phyloP scores from a whole-genome alignment of 2,888 invertebrate genomes.

The Eueremaeus valkanovi region DNA sequence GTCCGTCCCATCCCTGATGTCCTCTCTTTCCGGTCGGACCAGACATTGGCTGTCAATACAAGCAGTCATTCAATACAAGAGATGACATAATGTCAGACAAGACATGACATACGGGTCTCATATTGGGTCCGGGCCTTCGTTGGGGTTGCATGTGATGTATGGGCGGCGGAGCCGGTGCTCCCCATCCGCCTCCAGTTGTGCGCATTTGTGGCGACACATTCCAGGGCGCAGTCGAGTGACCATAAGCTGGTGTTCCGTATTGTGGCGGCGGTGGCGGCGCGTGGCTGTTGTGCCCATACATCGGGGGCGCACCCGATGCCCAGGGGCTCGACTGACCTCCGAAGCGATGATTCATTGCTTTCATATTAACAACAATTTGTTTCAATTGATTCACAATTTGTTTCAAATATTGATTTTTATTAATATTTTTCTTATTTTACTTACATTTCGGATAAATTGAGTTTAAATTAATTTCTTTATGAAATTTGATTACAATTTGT shows the following conservation, averaged over 20 bases:
- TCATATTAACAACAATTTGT: neutral
- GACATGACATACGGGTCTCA: neutral
- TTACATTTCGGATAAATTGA: neutral
- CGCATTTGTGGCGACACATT: slow-evolving; percentile 21
- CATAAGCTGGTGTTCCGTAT: slow-evolving; percentile 22
- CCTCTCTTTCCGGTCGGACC: slow-evolving; percentile 30
- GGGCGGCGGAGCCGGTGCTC: neutral
- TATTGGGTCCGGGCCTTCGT: neutral
- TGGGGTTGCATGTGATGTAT: neutral
- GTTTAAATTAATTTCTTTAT: neutral
- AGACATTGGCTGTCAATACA: slow-evolving; percentile 15
- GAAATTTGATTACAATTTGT: neutral
- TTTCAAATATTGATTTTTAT: too few relatives aligned
- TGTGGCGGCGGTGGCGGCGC: slow-evolving; percentile 36
- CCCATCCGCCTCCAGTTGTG: neutral
- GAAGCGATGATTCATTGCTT: slow-evolving; percentile 20
- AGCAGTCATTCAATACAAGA: neutral
- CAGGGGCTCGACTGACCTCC: slow-evolving; percentile 31
- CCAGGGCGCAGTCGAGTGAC: slow-evolving; percentile 20
- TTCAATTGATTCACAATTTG: neutral
- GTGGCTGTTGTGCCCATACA: slow-evolving; percentile 24
- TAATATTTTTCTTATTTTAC: neutral
- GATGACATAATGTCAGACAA: neutral
- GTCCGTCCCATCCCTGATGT: slow-evolving; percentile 20
- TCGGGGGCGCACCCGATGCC: slow-evolving; percentile 37